Base-by-base conservation (phyloP, 35 echinoderm and acorn worm species). In the Acanthaster planci region DNA sequence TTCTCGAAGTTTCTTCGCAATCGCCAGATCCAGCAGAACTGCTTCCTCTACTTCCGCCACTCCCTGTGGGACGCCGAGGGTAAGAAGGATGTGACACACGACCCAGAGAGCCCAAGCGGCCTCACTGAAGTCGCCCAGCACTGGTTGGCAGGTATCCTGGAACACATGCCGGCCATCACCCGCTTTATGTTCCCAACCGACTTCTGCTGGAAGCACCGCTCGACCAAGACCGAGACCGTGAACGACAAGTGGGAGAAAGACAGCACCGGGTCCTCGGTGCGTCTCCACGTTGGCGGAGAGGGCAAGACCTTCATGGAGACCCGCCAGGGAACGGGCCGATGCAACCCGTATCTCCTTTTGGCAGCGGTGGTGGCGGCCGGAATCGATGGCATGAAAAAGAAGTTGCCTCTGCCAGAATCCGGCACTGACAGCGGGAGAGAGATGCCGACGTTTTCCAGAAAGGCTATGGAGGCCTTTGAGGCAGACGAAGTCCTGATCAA, bases 311-410 rank as follows among this genome's bases (percentile, higher is more conserved):
- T 89, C 68, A 52, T 97, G 51, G 94, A 97, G 81, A 90, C 93
- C 26, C 68, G 94, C 23, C 47, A 93, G 81, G 94, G 91, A 17
- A 87, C 89, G 5, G 87, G 91, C 37, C 86, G 56, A 17, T 78
- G 85, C 32, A 93, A 97, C 38, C 94, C 94, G 38, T 97, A 97
- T 55, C 78, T 97, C 19, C 72, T 50, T 17, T 23, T 97, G 40
- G 94, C 90, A 16, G 94, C 90, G 5, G 87, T 84, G 15, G 56
- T 97, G 9, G 94, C 94, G 23, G 94, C 94, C 10, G 94, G 94
- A 0, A 87, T 97, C 18, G 94, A 97, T 38, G 92, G 92, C 38
- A 93, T 93, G 22, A 27, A 87, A 35, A 57, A 77, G 39, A 23
- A 90, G 55, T 42, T 89, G 5, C 58, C 56, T 5, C 78, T 90